A percentile compares a stretch with the other conserved stretches of the same genome.
phyloP scores from a whole-genome alignment of 2,113 vertebrate species.

The Xiphophorus hellerii region DNA sequence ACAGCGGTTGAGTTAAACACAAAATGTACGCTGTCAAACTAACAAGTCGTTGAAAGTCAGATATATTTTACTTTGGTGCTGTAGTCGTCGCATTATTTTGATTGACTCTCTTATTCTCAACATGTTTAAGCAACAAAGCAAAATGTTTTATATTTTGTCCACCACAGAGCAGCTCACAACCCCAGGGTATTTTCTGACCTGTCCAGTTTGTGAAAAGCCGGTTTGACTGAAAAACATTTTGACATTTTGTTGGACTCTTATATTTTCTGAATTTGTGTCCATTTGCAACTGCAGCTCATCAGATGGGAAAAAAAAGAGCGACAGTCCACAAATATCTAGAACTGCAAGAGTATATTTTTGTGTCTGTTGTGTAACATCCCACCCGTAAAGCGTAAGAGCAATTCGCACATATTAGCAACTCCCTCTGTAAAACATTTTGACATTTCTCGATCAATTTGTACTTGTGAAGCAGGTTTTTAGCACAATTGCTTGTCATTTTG shows the following conservation, averaged over 20 bases:
- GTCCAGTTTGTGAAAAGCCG: neutral
- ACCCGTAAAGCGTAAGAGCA: neutral
- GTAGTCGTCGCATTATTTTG: too few species aligned
- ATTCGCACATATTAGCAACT: neutral
- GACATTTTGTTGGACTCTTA: neutral
- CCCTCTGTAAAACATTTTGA: neutral
- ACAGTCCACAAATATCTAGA: neutral
- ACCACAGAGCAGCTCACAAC: neutral
- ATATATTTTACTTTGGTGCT: too few species aligned
- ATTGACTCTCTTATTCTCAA: too few species aligned
- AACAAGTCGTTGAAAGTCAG: too few species aligned
- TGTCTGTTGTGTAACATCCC: neutral
- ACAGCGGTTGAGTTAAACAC: too few species aligned
- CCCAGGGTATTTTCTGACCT: neutral
- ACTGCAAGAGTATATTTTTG: neutral
- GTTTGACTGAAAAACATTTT: neutral
- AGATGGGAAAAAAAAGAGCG: neutral
- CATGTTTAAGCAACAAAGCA: neutral
- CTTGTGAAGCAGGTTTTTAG: neutral
- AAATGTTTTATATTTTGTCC: neutral
- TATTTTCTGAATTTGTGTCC: neutral
- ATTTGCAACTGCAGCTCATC: neutral
- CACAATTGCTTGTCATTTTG: neutral
- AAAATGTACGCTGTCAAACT: too few species aligned
- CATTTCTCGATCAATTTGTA: neutral